These are phyloP conservation scores for Calonectris borealis DNA, from an alignment of 2,113 vertebrate genomes.

Conservation along the genomic window DNA sequence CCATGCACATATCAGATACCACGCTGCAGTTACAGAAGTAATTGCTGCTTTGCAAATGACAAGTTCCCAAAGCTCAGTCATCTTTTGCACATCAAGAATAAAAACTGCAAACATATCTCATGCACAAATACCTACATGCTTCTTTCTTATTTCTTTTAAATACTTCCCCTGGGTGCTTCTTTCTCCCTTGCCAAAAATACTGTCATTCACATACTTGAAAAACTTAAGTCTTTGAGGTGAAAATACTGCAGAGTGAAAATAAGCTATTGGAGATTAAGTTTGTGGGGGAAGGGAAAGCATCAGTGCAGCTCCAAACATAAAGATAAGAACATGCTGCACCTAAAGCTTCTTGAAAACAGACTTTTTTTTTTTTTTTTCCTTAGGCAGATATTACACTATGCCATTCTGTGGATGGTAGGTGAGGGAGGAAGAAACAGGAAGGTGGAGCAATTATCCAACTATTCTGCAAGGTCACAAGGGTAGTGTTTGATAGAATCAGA, in stretches of 20 bases:
- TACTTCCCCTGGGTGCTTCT: background rate
- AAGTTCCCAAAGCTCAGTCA: background rate
- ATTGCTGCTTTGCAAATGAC: background rate
- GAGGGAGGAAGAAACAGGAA: background rate
- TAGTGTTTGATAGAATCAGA: background rate
- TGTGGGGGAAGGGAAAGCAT: background rate
- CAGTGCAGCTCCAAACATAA: background rate
- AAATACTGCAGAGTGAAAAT: background rate
- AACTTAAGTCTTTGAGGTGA: background rate
- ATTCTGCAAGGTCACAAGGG: background rate
- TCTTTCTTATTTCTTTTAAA: background rate
- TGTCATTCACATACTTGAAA: background rate
- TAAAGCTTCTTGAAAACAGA: background rate
- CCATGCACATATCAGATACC: background rate
- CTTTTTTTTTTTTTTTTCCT: background rate
- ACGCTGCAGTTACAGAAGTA: background rate
- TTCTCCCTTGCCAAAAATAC: background rate
- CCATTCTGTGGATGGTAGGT: background rate
- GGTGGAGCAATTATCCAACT: background rate
- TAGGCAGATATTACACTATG: background rate
- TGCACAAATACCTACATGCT: background rate
- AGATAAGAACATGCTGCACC: background rate
- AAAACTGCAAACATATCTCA: background rate
- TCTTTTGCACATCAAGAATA: background rate
- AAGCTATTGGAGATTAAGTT: background rate